Evolutionary conservation across 2,113 vertebrate genomes (phyloP), one percentile per base, ranked within the genome.

Genomic region (Paralichthys olivaceus): DNA sequence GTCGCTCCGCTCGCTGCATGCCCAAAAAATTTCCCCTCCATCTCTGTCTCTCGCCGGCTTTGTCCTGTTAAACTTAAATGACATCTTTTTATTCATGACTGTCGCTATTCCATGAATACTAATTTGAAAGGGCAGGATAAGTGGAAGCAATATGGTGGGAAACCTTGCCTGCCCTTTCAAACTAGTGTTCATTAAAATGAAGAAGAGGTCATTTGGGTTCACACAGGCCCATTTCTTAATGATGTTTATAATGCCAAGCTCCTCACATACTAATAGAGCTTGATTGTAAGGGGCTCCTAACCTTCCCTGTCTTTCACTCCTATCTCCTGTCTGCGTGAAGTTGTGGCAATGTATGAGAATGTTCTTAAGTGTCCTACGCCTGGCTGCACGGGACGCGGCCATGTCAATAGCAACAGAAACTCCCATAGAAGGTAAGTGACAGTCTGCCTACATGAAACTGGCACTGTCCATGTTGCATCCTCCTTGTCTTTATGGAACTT

Each of bases 331-430:
- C 95, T 85, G 79, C 69, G 23, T 25, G 25, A 99, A 99, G 98
- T 99, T 95, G 96, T 99, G 94, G 98, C 98, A 95, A 99, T 99
- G 97, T 97, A 99, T 96, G 98, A 99, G 95, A 99, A 99, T 96
- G 98, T 99, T 94, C 97, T 99, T 96, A 99, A 99, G 97, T 99
- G 98, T 96, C 98, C 98, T 94, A 99, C 98, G 93, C 97, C 96
- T 71, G 98, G 98, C 97, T 99, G 98, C 97, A 99, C 98, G 86
- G 98, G 98, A 95, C 97, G 98, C 76, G 98, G 98, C 93, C 98
- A 99, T 93, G 98, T 99, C 94, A 99, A 99, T 96, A 99, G 98
- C 97, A 99, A 99, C 98, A 96, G 98, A 96, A 99, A 99, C 95
- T 99, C 98, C 51, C 98, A 99, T 94, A 86, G 98, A 95, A 99